Evolutionary conservation across 2,888 invertebrate species (phyloP).

Genomic region (Hydropsyche betteni): DNA sequence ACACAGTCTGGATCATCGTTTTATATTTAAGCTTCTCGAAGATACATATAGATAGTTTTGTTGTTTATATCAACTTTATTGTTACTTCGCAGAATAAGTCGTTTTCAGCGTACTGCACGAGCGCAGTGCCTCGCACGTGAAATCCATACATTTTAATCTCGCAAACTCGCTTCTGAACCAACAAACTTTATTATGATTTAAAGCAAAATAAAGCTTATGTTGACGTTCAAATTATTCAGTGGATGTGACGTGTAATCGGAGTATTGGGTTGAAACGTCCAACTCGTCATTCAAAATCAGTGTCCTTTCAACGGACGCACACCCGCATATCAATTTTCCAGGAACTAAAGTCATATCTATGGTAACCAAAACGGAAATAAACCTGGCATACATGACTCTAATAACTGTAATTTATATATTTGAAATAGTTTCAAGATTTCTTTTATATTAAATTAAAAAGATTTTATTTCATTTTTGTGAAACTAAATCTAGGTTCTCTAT

Average conservation of each 20-base stretch:
- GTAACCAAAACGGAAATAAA: not conserved
- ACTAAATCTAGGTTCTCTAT: not conserved
- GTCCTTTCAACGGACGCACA: not conserved
- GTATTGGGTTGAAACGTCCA: not conserved
- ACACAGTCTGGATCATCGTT: constrained; percentile 25
- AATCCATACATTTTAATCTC: no score
- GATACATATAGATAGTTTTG: constrained; percentile 29
- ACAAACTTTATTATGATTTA: no score
- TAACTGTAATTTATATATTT: no score
- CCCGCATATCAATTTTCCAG: constrained; percentile 4
- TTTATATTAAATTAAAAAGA: no score
- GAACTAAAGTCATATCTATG: not conserved
- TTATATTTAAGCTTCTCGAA: constrained; percentile 25
- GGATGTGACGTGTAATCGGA: no score
- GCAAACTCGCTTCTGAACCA: no score
- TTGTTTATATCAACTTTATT: constrained; percentile 9
- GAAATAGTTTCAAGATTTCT: no score
- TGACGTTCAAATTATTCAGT: no score
- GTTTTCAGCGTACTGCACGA: no score
- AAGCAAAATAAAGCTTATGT: no score
- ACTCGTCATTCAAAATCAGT: not conserved
- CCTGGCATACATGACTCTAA: no score
- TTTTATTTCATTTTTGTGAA: not conserved
- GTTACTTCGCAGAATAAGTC: not conserved
- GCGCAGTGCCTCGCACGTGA: no score